Evolutionary conservation across 2,888 invertebrate genomes (phyloP), one percentile per base, ranked within the genome.

Genomic region (Diloba caeruleocephala): DNA sequence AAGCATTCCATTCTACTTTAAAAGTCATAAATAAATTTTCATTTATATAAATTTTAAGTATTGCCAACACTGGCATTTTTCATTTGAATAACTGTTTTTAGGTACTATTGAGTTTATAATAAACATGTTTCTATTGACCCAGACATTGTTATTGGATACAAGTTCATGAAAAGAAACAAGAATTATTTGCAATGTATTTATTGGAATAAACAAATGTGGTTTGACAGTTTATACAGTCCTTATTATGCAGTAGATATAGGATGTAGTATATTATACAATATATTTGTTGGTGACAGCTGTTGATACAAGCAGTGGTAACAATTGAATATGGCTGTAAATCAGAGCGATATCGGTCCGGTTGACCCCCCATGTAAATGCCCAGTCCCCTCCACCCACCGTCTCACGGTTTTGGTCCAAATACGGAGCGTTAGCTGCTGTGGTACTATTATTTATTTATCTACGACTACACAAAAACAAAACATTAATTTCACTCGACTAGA

Each of bases 321-420:
- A 92, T 92, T 90, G 91, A 92, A 91, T 91, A 86, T 84, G 84
- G 87, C 74, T 81, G 87, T 92, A 92, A 91, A 92, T 92, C 91
- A 91, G 84, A 54, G 79, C 85, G 90, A 90, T 90, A 90, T 85
- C 81, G 73, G 74, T 34, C 75, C 75, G 76, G 77, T 82, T 90
- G 87, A 89, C 89, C 88, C 80, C 84, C 84, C 88, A 89, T 89
- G 89, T 87, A 89, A 87, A 90, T 89, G 83, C 84, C 80, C 64
- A 79, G 69, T 76, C 71, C 76, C 82, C 78, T 80, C 80, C 84
- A 74, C 81, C 81, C 80, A 71, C 73, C 60, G 72, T 78, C 84
- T 85, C 76, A 60, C 60, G 70, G 55, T 54, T 52, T 61, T 67
- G 78, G 81, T 66, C 74, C 77, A 83, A 83, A 80, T 74, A 59